These are phyloP conservation scores for Nasonia giraulti DNA, from an alignment of 1,140 invertebrate genomes.

Conservation along the genomic window DNA sequence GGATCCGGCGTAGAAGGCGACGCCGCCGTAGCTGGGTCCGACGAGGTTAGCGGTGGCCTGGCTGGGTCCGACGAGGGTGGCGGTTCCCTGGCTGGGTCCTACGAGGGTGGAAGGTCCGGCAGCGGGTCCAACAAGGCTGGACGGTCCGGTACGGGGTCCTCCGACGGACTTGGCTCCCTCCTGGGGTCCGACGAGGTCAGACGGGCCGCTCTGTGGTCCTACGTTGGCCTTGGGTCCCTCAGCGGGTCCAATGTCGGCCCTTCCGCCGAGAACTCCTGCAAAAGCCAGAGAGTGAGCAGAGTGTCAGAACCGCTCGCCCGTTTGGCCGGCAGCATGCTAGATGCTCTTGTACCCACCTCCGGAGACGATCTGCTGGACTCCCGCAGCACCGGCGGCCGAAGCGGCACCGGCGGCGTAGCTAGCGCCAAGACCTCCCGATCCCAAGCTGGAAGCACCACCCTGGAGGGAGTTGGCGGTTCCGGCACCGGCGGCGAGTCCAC, in stretches of 20 bases:
- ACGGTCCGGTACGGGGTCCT: slow-evolving; percentile 72
- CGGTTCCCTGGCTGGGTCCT: slow-evolving; percentile 71
- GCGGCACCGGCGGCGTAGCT: slow-evolving; percentile 73
- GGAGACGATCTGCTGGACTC: slow-evolving; percentile 73
- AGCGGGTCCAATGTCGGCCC: slow-evolving; percentile 73
- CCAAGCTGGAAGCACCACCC: slow-evolving; percentile 72
- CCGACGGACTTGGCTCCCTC: slow-evolving; percentile 72
- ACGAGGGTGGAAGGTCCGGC: slow-evolving; percentile 71
- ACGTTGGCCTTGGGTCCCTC: slow-evolving; percentile 74
- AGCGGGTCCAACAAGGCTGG: slow-evolving; percentile 72
- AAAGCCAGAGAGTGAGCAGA: neutral
- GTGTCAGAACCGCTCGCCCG: neutral
- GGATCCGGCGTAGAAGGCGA: slow-evolving; percentile 71
- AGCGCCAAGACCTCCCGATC: slow-evolving; percentile 72
- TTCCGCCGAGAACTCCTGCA: slow-evolving; percentile 70
- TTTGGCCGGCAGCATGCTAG: no score
- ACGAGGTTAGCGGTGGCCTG: slow-evolving; percentile 72
- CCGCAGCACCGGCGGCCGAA: slow-evolving; percentile 71
- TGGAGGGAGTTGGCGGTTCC: slow-evolving; percentile 71
- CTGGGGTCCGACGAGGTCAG: slow-evolving; percentile 72
- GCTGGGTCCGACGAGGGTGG: slow-evolving; percentile 70
- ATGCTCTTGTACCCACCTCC: slow-evolving; percentile 64
- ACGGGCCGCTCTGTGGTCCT: slow-evolving; percentile 72
- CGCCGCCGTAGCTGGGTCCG: slow-evolving; percentile 72
- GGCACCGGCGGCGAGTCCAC: slow-evolving; percentile 72